These are phyloP conservation scores for Apomyelois bistriatella DNA, from an alignment of 2,888 invertebrate species.

Conservation along the genomic window DNA sequence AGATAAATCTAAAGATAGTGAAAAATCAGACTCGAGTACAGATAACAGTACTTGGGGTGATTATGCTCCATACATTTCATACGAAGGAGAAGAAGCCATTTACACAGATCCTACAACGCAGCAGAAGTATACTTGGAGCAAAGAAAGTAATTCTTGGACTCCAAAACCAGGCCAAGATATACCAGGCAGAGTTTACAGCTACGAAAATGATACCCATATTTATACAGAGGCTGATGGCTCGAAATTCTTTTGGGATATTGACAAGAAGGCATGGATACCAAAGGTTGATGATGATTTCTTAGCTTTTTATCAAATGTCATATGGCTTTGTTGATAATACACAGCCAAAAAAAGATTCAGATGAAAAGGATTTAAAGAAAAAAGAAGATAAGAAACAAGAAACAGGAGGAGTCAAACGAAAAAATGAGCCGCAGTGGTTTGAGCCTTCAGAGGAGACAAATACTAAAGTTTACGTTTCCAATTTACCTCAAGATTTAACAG, in stretches of 20 bases:
- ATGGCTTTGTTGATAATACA: conserved; percentile 88
- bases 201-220: conserved; percentile 88
- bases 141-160: conserved; percentile 72
- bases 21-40: conserved; percentile 4
- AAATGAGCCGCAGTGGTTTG: conserved; percentile 91
- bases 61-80: conserved; percentile 82
- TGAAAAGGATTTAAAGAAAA: conserved; percentile 42
- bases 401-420: conserved; percentile 74
- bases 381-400: conserved; percentile 55
- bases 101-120: conserved; percentile 87
- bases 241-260: conserved; percentile 94
- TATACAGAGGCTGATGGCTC: conserved; percentile 94
- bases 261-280: conserved; percentile 97
- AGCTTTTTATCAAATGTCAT: conserved; percentile 97
- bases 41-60: conserved; percentile 48
- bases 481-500: conserved; percentile 92
- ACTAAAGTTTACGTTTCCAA: conserved; percentile 98
- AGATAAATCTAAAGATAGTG: background rate
- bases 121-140: conserved; percentile 84
- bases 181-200: conserved; percentile 78
- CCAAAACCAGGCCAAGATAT: conserved; percentile 50
- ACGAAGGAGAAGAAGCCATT: conserved; percentile 84
- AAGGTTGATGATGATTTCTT: conserved; percentile 98
- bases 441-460: conserved; percentile 89
- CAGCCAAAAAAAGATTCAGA: conserved; percentile 37